Base-by-base conservation (phyloP, 2,888 invertebrate species). In the Acronicta psi region DNA sequence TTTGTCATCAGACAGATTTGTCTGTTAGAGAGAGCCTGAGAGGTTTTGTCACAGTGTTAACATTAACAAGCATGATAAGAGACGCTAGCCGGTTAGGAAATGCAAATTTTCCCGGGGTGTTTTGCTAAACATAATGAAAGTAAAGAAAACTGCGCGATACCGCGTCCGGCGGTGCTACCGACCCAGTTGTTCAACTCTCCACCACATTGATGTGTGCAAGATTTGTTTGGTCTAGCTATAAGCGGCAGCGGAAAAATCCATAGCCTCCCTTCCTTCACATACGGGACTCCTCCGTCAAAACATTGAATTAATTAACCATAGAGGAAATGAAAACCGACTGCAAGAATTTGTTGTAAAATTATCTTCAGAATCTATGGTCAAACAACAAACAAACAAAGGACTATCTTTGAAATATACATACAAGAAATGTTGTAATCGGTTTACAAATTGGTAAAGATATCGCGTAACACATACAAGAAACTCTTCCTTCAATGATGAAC, bases 171-270 rank as follows among this genome's bases (percentile, higher is more conserved):
- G 56, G 44, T 51, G 49, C 44, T 51, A 59, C 43, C 77, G 82
- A 80, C 84, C 84, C 69, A 84, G 81, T 79, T 84, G 81, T 73
- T 79, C 79, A 78, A 67, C 81, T 83, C 81, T 83, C 80, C 79
- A 77, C 76, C 55, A 75, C 74, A 67, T 69, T 69, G 65, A 62
- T 61, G 72, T 75, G 77, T 76, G 74, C 51, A 68, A 61, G 65
- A 66, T 53, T 51, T 42, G 54, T 63, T 41, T 62, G 77, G 71
- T 40, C n/a, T 38, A 52, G 46, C n/a, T 14, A 44, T 17, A 63
- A 56, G 50, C 53, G 52, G 20, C 13, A 44, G 56, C 59, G 58
- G 43, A 16, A 11, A 36, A 36, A 16, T 29, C 11, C 20, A 5
- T 10, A 29, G 34, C 2, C 3, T 8, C 25, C 9, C 9, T 25